Percentiles rank a stretch among this genome's conserved stretches.
Conservation (phyloP, 2,888 invertebrate species). For the Acleris literana region DNA sequence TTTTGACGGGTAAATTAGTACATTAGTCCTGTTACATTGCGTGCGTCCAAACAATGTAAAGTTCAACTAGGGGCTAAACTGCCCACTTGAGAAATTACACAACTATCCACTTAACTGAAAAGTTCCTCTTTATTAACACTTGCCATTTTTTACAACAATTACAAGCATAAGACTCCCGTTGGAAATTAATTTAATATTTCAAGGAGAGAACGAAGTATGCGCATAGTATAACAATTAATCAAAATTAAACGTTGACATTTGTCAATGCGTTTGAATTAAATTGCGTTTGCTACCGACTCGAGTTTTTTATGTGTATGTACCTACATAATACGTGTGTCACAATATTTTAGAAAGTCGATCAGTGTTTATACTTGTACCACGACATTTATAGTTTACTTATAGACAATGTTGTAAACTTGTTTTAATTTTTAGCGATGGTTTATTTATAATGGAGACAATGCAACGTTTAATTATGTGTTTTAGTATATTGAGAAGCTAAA, state of each 20-base stretch:
- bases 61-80: conserved; percentile 17
- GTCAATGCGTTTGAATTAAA: not conserved
- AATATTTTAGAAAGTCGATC: no score
- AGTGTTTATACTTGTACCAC: no score
- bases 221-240: conserved; percentile 3
- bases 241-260: not conserved
- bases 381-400: no score
- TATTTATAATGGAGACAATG: no score
- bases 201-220: no score
- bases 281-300: not conserved
- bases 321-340: no score
- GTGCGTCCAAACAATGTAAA: conserved; percentile 5
- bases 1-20: no score
- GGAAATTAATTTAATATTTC: no score
- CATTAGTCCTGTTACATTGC: not conserved
- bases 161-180: not conserved
- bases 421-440: no score
- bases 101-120: conserved; percentile 14
- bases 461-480: not conserved
- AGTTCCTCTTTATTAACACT: not conserved
- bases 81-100: conserved; percentile 20
- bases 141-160: not conserved
- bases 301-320: no score
- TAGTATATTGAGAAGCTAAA: conserved; percentile 6
- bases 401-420: no score